These are phyloP conservation scores for Cerastoderma edule DNA, from an alignment of 2,888 invertebrate species.

Conservation along the genomic window DNA sequence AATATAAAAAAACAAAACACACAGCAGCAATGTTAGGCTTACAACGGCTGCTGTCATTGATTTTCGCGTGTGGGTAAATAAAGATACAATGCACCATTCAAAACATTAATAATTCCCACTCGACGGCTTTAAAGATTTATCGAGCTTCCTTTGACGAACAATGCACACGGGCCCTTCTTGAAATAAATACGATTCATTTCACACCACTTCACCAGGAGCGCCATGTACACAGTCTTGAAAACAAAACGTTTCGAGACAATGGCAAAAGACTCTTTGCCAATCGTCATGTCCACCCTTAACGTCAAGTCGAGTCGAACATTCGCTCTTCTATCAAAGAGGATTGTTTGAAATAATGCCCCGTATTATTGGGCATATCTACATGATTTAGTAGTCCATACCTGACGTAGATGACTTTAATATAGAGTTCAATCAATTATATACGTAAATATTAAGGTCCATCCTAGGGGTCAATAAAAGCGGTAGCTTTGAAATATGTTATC, in stretches of 20 bases:
- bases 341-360: too few relatives aligned
- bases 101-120: slow-evolving; percentile 44
- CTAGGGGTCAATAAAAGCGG: too few relatives aligned
- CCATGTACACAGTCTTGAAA: slow-evolving; percentile 20
- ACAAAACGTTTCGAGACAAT: slow-evolving; percentile 13
- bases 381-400: too few relatives aligned
- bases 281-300: neutral
- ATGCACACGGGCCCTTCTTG: slow-evolving; percentile 43
- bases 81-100: slow-evolving; percentile 35
- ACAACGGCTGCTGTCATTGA: slow-evolving; percentile 28
- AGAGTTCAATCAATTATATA: neutral
- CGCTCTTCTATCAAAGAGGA: too few relatives aligned
- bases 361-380: too few relatives aligned
- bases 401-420: too few relatives aligned
- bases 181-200: slow-evolving; percentile 49
- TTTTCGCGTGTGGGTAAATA: slow-evolving; percentile 42
- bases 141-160: slow-evolving; percentile 46
- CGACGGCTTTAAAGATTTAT: slow-evolving; percentile 54
- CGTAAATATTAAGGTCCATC: too few relatives aligned
- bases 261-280: slow-evolving; percentile 7
- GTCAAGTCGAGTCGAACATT: too few relatives aligned
- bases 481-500: too few relatives aligned
- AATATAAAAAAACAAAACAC: neutral
- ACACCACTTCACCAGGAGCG: slow-evolving; percentile 23
- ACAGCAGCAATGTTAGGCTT: slow-evolving; percentile 10